A percentile compares a stretch with the other conserved stretches of the same genome.
Conservation (phyloP, 2,797 vertebrate genomes). For the Hipposideros larvatus region DNA sequence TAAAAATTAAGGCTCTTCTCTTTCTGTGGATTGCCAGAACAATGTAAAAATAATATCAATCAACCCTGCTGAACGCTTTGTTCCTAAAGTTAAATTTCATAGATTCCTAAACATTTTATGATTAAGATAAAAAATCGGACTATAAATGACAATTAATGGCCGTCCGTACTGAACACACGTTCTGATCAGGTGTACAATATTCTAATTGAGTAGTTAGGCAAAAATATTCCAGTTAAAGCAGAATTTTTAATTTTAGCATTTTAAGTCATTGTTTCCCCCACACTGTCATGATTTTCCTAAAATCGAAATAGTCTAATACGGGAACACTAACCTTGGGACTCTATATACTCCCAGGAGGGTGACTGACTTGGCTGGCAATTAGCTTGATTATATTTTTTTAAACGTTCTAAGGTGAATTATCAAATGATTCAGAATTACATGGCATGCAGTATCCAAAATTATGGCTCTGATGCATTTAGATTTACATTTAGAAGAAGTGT, state of each 20-base stretch:
- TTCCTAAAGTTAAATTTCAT: slow-evolving; percentile 82
- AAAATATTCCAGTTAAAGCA: slow-evolving; percentile 79
- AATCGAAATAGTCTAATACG: slow-evolving; percentile 77
- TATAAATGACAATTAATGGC: slow-evolving; percentile 76
- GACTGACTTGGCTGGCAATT: slow-evolving; percentile 88
- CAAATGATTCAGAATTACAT: slow-evolving; percentile 91
- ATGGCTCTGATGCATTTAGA: slow-evolving; percentile 90
- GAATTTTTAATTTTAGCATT: slow-evolving; percentile 79
- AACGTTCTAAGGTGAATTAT: slow-evolving; percentile 89
- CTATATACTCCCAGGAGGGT: slow-evolving; percentile 84
- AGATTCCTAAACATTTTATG: slow-evolving; percentile 81
- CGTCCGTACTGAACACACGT: slow-evolving; percentile 65
- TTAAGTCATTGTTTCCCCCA: slow-evolving; percentile 81
- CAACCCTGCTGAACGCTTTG: slow-evolving; percentile 82
- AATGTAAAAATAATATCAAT: slow-evolving; percentile 85
- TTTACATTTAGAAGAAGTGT: slow-evolving; percentile 91
- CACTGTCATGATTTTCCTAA: slow-evolving; percentile 85
- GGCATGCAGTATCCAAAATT: slow-evolving; percentile 94
- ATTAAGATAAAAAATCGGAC: slow-evolving; percentile 83
- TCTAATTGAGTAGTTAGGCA: slow-evolving; percentile 75
- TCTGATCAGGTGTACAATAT: slow-evolving; percentile 73
- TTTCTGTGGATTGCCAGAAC: slow-evolving; percentile 85
- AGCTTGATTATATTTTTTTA: slow-evolving; percentile 84
- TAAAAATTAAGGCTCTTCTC: slow-evolving; percentile 87
- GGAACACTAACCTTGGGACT: slow-evolving; percentile 86